Evolutionary conservation across 2,113 vertebrate species (phyloP).

Genomic region (Mixornis gularis): DNA sequence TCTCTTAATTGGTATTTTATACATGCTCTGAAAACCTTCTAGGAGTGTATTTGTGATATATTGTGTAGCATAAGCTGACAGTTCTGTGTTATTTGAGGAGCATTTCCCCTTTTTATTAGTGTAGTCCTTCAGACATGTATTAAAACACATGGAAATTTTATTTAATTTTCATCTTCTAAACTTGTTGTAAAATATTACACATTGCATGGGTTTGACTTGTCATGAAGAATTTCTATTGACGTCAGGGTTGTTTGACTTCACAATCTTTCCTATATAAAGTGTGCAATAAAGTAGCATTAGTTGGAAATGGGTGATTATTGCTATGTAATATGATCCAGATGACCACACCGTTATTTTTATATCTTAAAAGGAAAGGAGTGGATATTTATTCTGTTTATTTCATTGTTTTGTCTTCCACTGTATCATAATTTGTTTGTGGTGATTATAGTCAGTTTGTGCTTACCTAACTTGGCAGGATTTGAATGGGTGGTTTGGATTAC

Average conservation of each 20-base stretch:
- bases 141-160: neutral
- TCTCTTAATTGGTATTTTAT: neutral
- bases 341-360: neutral
- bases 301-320: accelerated
- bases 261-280: neutral
- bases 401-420: neutral
- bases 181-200: neutral
- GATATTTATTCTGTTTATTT: neutral
- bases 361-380: neutral
- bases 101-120: neutral
- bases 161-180: neutral
- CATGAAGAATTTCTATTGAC: neutral
- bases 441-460: neutral
- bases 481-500: neutral
- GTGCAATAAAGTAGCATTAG: neutral
- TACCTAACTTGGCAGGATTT: neutral
- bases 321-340: neutral
- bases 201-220: neutral
- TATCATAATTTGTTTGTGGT: neutral
- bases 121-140: neutral
- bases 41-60: neutral
- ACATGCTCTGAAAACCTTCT: neutral
- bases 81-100: neutral
- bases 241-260: neutral
- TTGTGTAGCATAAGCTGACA: neutral